Evolutionary conservation across 2,797 vertebrate genomes (phyloP).

Genomic region (Phataginus tetradactyla): DNA sequence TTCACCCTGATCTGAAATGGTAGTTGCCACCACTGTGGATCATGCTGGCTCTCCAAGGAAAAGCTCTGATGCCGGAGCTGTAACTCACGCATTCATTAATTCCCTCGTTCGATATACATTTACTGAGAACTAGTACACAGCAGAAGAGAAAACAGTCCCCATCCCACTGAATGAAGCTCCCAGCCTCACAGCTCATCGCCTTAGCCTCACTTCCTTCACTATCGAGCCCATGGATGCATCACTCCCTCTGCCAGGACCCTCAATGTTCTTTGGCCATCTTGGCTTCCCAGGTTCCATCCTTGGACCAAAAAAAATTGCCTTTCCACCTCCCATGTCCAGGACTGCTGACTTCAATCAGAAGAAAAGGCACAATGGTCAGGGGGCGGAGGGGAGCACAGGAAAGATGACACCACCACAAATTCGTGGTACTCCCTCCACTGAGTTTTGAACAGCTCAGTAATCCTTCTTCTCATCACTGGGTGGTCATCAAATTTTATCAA

Average conservation of each 20-base stretch:
- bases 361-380: not conserved
- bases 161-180: not conserved
- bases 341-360: not conserved
- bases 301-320: not conserved
- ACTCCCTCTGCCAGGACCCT: not conserved
- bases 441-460: not conserved
- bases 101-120: not conserved
- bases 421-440: not conserved
- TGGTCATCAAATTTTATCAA: not conserved
- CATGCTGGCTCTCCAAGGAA: not conserved
- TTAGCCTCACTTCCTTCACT: not conserved
- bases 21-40: not conserved
- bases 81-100: not conserved
- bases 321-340: not conserved
- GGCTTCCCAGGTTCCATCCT: not conserved
- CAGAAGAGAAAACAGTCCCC: not conserved
- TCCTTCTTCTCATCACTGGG: not conserved
- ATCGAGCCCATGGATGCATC: not conserved
- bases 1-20: not conserved
- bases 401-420: not conserved
- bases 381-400: not conserved
- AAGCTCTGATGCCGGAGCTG: not conserved
- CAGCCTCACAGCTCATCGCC: not conserved
- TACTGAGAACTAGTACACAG: not conserved
- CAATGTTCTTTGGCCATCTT: not conserved